Base-by-base conservation (phyloP, 2,797 vertebrate species). In the Miichthys miiuy region DNA sequence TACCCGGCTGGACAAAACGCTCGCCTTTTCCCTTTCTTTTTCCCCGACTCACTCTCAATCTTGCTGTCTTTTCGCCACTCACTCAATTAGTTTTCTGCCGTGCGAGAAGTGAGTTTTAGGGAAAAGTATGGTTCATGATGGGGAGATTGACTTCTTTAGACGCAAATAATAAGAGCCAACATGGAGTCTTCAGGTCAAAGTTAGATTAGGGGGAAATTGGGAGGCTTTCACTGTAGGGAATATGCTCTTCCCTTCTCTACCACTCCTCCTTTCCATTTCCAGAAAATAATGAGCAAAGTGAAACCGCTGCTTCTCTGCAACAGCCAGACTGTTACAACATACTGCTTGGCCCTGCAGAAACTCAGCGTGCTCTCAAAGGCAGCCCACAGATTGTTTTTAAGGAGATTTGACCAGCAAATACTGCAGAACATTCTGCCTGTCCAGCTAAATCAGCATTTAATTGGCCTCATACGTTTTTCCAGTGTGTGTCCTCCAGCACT, bases 401-500 rank as follows among this genome's bases (percentile, higher is more conserved):
- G 73, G 57, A 88, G 71, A 83, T 81, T 69, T 72, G 68, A 81
- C 71, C 55, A 34, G 82, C 62, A 79, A 68, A 81, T 72, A 81
- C 68, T 58, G 57, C 81, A 74, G 62, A 85, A 77, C 82, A 77
- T 81, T 84, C 79, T 54, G 51, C 63, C 66, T 72, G 48, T 89
- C 77, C 16, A 21, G 71, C 80, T 83, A 82, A 91, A 88, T 91
- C 79, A 72, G 69, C 72, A 51, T 84, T 88, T 90, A 88, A 90
- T 88, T 86, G 72, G 79, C 47, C 69, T 80, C 65, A 62, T 87
- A 66, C 64, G 25, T 81, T 76, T 54, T 74, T 42, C 60, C 0
- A 14, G 41, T 46, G 62, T 66, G 63, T 62, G 13, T 79, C 57
- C 38, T 47, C n/a, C 6, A 21, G 62, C 6, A 1, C 63, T 48